Evolutionary conservation across 30 jellyfish, hydroid and myxozoan genomes (phyloP).

Genomic region (Phacellophora camtschatica): DNA sequence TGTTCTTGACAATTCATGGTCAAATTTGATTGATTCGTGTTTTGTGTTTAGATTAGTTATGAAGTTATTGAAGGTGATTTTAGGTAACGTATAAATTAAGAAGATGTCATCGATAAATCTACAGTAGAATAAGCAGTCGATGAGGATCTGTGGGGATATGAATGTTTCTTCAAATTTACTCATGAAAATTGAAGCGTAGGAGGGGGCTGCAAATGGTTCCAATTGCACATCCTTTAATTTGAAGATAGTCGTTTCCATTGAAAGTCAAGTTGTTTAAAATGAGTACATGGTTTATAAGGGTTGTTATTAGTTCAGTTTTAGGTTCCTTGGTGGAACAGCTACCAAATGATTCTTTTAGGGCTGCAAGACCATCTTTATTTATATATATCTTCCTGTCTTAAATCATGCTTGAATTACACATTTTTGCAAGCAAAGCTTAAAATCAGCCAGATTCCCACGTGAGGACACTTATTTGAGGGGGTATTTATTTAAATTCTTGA

Average conservation of each 20-base stretch:
- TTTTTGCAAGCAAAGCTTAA: too few species aligned
- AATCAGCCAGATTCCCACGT: too few species aligned
- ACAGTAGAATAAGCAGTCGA: slow-evolving; percentile 3
- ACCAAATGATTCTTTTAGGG: background rate
- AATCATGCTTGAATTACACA: too few species aligned
- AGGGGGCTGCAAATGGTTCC: slow-evolving; percentile 65
- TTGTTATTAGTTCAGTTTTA: background rate
- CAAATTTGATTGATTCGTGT: slow-evolving; percentile 42
- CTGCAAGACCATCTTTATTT: slow-evolving; percentile 11
- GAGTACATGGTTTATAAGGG: slow-evolving; percentile 3
- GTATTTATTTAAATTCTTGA: too few species aligned
- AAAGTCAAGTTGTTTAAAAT: slow-evolving; percentile 7
- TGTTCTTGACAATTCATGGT: background rate
- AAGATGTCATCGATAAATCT: slow-evolving; percentile 60
- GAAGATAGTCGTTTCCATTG: slow-evolving; percentile 3
- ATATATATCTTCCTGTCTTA: too few species aligned
- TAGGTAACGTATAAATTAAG: slow-evolving; percentile 7
- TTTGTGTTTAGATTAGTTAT: slow-evolving; percentile 7
- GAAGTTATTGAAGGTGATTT: slow-evolving; percentile 14
- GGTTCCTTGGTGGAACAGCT: background rate
- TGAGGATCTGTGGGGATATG: slow-evolving; percentile 14
- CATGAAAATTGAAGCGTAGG: slow-evolving; percentile 51
- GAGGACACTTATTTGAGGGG: too few species aligned
- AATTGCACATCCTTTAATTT: slow-evolving; percentile 50
- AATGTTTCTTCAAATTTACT: slow-evolving; percentile 32